Percentiles rank a stretch among this genome's conserved stretches.
phyloP scores from a whole-genome alignment of 1,140 invertebrate genomes.

The Scaptodrosophila lebanonensis region DNA sequence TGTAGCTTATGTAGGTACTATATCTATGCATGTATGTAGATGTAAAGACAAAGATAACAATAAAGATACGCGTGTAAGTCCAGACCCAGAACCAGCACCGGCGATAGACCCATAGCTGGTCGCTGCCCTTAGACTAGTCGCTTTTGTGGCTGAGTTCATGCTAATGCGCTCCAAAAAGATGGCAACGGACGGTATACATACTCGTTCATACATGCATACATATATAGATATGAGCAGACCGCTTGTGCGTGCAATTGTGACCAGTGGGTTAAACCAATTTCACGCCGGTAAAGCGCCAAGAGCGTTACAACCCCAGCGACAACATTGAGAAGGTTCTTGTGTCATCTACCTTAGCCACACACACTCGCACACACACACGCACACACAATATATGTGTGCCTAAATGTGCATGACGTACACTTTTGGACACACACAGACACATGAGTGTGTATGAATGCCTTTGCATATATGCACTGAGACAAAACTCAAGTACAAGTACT shows the following conservation, averaged over 20 bases:
- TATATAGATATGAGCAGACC: no score
- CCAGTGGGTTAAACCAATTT: conserved; percentile 76
- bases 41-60: conserved; percentile 64
- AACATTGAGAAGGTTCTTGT: conserved; percentile 47
- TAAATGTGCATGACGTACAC: conserved; percentile 71
- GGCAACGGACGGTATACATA: no score
- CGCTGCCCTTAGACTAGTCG: conserved; percentile 61
- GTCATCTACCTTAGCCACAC: conserved; percentile 51
- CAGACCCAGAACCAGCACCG: no score
- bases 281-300: conserved; percentile 73
- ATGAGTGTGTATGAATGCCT: no score
- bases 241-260: conserved; percentile 70
- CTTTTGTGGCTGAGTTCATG: conserved; percentile 71
- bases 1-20: no score
- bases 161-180: conserved; percentile 71
- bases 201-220: no score
- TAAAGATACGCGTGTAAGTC: no score
- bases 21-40: conserved; percentile 46
- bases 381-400: conserved; percentile 15
- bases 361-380: conserved; percentile 5
- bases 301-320: conserved; percentile 57
- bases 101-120: no score
- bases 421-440: conserved; percentile 53
- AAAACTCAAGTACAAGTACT: no score
- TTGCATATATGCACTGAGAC: no score